Base-by-base conservation (phyloP, 1,140 invertebrate species). In the Zaprionus davidi region DNA sequence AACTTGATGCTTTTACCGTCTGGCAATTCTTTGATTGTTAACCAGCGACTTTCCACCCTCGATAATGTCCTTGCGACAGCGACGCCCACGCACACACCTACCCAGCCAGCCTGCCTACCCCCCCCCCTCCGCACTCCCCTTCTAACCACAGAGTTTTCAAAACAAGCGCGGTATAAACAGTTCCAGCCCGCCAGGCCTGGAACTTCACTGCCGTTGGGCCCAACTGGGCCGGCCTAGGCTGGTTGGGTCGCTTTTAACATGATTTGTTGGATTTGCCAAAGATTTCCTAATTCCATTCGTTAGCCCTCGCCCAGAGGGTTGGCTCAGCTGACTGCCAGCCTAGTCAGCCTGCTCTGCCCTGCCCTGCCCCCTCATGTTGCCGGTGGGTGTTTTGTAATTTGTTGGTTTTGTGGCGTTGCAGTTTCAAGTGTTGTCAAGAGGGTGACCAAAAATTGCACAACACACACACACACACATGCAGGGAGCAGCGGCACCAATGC, bases 281-380 rank as follows among this genome's bases (percentile, higher is more conserved):
- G 88, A 91, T 88, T 91, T 88, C 83, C 88, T 91, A 91, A 91
- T 91, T 91, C 81, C 69, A 91, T 91, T 91, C 86, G 79, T 71
- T 74, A 74, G 70, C 72, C 55, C 57, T 63, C 57, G 58, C 66
- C 58, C 70, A 28, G 55, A 69, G 84, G 84, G 80, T 72, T 82
- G 77, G n/a, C 57, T 69, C 63, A 66, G 63, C 49, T 63, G 57
- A 28, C n/a, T 20, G 41, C n/a, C 41, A 17, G 41, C n/a, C 41
- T 3, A 9, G 41, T 41, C 15, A n/a, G 41, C 41, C 60, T 34
- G 7, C 31, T 13, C 20, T 59, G 41, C 11, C 11, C 12, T 24
- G 12, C 9, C 36, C 36, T 44, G 38, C 11, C 46, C 28, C 15
- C 15, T 56, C 28, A 13, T 38, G 49, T 53, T 59, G 57, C 34